These are phyloP conservation scores for Chymomyza caudatula DNA, from an alignment of 2,888 invertebrate species.

Conservation along the genomic window DNA sequence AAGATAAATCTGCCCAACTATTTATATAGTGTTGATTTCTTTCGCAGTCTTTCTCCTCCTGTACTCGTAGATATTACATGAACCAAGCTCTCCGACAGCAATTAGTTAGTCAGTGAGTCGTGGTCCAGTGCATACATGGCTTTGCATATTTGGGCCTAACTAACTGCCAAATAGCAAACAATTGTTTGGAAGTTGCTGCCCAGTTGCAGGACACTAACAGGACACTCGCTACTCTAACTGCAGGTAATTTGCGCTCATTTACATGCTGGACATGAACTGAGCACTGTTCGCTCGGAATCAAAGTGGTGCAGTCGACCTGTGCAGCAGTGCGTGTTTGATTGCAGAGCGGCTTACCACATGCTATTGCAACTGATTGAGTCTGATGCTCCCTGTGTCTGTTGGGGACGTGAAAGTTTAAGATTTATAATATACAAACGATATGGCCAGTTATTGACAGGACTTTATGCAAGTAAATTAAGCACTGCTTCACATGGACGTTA, in stretches of 20 bases:
- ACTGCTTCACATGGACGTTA: neutral
- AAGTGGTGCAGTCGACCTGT: neutral
- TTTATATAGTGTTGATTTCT: neutral
- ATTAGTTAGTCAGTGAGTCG: neutral
- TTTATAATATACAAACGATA: neutral
- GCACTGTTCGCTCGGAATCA: neutral
- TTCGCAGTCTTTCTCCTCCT: neutral
- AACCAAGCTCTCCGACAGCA: neutral
- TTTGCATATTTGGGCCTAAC: neutral
- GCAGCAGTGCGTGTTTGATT: neutral
- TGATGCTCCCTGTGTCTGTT: neutral
- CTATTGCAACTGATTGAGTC: neutral
- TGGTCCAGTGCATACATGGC: neutral
- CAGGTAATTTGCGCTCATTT: neutral
- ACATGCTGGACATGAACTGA: neutral
- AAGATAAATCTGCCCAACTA: neutral
- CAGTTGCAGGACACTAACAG: neutral
- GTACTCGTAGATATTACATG: neutral
- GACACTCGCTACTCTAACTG: neutral
- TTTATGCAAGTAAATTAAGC: too few relatives aligned
- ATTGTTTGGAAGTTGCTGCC: neutral
- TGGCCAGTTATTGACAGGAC: neutral
- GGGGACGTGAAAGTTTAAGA: neutral
- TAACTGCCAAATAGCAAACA: neutral
- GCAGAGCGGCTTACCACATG: neutral